Evolutionary conservation across 2,888 invertebrate species (phyloP), one percentile per base, ranked within the genome.

Genomic region (Rambutsinella grinnellia): DNA sequence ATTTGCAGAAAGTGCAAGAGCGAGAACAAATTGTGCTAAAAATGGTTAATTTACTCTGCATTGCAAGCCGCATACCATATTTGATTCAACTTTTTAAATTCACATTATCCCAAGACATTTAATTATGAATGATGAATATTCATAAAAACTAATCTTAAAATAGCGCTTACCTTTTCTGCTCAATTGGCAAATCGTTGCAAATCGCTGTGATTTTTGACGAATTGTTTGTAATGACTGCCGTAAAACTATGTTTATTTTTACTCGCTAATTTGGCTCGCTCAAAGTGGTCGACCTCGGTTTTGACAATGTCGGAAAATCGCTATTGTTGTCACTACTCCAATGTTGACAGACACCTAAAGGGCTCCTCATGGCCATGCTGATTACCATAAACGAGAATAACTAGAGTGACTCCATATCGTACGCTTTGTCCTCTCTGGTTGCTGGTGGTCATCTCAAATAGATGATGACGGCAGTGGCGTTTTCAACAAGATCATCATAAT

Each of bases 261-360:
- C 36, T 36, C 6, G 36, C 36, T 36, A 36, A 36, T 36, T 36
- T 36, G 6, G 36, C 36, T 54, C 27, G 19, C 46, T 24, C 56
- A 51, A 67, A 67, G 69, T 17, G 17, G 70, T 27, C 23, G 70
- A 70, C 70, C 70, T 70, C 70, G 70, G 70, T 56, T 70, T 57
- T 62, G 70, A 70, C 70, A 70, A 62, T 62, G 70, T 56, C 62
- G 62, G 49, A 70, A 70, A 70, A 56, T 26, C 24, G 46, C 10
- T 26, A 57, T 15, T 26, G 46, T 23, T 2, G n/a, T 47, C 46
- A 47, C n/a, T 2, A 23, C 60, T 46, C 54, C 56, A 56, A 61
- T 23, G 15, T 54, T 56, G 70, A 36, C 13, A 13, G 62, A 60
- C 60, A 53, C 56, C 62, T 62, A 62, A 56, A 62, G 56, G 62